phyloP scores from a whole-genome alignment of 2,888 invertebrate genomes.

The Eulithis testata region DNA sequence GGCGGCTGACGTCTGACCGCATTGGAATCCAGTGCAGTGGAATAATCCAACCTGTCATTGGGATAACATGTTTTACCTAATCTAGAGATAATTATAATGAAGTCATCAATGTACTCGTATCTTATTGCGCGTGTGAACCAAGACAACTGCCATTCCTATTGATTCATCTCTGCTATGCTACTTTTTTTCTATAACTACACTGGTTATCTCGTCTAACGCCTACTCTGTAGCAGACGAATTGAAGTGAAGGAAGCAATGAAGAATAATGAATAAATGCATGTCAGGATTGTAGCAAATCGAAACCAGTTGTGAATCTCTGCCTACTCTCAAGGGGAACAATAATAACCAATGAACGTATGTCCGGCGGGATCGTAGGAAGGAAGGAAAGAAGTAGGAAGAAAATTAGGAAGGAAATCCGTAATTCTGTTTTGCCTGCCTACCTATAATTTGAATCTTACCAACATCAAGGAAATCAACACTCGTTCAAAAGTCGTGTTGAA shows the following conservation, averaged over 20 bases:
- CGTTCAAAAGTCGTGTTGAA: conserved; percentile 5
- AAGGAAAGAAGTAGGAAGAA: no score
- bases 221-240: no score
- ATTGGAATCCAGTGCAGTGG: conserved; percentile 47
- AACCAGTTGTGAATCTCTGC: no score
- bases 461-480: conserved; percentile 1
- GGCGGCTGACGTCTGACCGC: conserved; percentile 46
- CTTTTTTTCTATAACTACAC: neutral
- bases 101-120: conserved; percentile 1
- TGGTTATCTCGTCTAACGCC: neutral
- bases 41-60: conserved; percentile 14
- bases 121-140: neutral
- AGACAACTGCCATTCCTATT: neutral
- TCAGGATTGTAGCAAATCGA: no score
- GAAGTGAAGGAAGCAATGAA: no score
- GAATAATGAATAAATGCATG: no score
- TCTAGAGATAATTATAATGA: neutral
- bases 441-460: neutral
- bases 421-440: no score
- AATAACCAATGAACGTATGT: no score
- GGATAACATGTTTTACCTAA: conserved; percentile 9
- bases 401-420: no score
- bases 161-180: neutral
- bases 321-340: no score
- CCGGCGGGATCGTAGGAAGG: no score